Percentiles rank a stretch among this genome's conserved stretches.
Conservation (phyloP, 2,888 invertebrate species). For the Julus scanicus region DNA sequence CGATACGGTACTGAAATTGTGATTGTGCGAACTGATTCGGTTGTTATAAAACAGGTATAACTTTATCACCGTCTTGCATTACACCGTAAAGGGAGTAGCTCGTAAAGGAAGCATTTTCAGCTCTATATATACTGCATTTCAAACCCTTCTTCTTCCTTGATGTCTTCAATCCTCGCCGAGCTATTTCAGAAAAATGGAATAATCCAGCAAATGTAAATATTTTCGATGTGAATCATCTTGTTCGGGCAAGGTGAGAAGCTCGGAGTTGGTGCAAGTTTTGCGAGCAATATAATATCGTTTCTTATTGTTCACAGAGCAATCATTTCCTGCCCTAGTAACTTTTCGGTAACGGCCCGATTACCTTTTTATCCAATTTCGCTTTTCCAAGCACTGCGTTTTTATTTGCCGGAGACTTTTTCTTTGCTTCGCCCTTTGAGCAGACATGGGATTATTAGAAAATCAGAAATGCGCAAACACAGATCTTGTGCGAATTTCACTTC, state of each 20-base stretch:
- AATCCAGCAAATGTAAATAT: neutral
- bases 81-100: too few relatives aligned
- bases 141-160: too few relatives aligned
- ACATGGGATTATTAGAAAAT: neutral
- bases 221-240: neutral
- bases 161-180: neutral
- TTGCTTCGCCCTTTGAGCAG: neutral
- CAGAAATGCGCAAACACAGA: neutral
- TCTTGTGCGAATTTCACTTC: neutral
- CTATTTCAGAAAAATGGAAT: neutral
- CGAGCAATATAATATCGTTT: neutral
- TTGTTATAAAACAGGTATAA: too few relatives aligned
- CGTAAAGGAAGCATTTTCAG: too few relatives aligned
- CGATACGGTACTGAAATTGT: too few relatives aligned
- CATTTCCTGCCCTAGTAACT: neutral
- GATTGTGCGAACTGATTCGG: too few relatives aligned
- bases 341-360: neutral
- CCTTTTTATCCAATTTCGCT: neutral
- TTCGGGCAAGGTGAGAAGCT: neutral
- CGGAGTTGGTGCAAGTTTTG: neutral
- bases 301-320: neutral
- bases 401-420: neutral
- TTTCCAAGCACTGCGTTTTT: neutral
- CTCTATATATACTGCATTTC: too few relatives aligned
- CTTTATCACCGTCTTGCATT: too few relatives aligned